Evolutionary conservation across 2,113 vertebrate genomes (phyloP), one percentile per base, ranked within the genome.

Genomic region (Pterocles gutturalis): DNA sequence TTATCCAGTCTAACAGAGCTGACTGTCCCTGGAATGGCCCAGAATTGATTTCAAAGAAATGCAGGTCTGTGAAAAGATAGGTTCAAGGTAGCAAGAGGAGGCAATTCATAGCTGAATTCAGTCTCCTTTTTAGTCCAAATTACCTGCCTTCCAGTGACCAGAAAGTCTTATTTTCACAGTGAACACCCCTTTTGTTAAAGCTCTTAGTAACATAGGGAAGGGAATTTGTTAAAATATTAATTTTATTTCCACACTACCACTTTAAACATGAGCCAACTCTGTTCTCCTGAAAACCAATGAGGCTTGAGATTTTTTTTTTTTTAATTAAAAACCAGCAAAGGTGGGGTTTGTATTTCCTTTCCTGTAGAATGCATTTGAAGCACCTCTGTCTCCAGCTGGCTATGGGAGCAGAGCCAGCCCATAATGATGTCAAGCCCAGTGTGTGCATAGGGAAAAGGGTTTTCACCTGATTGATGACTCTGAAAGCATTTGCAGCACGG

Each of bases 331-430:
- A 21, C 77, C 79, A 90, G 45, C 22, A 15, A 93, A 93, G 90
- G 69, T 88, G 86, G 85, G 36, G 72, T 57, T 88, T 96, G 79
- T 90, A 73, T 96, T 96, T 96, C 86, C 67, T 96, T 94, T 96
- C 93, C 88, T 0, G 0, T 95, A 6, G 57, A 96, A 96, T 73
- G 53, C 80, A 82, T 97, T 96, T 97, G 95, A 96, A 96, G 79
- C 85, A 93, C 93, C 94, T 92, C 95, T 95, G 94, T 82, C 87
- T 97, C 96, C 94, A 97, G 93, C 95, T 97, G 95, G 95, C 93
- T 91, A 9, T 87, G 87, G 93, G 96, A 97, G 61, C 92, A 70
- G 89, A 95, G 95, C 97, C 93, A 96, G 67, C 89, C 69, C 54
- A 13, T 93, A 91, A 95, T 95, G 94, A 62, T 97, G 95, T 91